Conservation (phyloP, 2,888 invertebrate genomes). For the Hypomecis atomaria region DNA sequence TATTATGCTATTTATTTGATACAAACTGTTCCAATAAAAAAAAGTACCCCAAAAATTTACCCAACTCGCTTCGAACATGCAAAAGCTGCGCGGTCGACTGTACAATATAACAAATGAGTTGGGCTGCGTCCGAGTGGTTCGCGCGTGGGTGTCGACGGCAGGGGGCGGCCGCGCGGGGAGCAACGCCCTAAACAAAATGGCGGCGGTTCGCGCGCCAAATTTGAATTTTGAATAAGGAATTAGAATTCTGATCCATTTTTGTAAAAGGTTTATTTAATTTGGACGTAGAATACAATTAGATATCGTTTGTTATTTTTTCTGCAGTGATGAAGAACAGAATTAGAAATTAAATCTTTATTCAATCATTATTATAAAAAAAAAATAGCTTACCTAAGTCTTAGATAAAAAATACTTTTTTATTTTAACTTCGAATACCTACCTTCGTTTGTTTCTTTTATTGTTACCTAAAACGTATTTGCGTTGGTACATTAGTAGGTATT, state of each 20-base stretch:
- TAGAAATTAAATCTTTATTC: no score
- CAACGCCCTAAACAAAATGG: conserved; percentile 86
- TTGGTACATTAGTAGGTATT: no score
- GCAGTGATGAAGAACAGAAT: not conserved
- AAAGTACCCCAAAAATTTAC: not conserved
- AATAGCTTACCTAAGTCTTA: no score
- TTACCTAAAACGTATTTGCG: no score
- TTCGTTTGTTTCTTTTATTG: no score
- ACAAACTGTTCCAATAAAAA: not conserved
- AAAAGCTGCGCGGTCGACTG: conserved; percentile 70
- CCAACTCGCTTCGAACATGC: conserved; percentile 17
- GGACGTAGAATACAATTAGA: not conserved
- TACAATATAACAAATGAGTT: conserved; percentile 82
- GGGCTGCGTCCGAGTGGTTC: conserved; percentile 82
- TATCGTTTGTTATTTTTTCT: not conserved
- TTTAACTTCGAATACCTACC: no score
- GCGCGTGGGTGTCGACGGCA: conserved; percentile 76
- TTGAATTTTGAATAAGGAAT: conserved; percentile 62
- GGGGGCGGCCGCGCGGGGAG: conserved; percentile 81
- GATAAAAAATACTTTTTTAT: no score
- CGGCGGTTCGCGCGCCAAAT: conserved; percentile 85
- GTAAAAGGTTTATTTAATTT: not conserved
- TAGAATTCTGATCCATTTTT: not conserved
- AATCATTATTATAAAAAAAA: no score
- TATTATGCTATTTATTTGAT: no score